Percentiles rank a stretch among this genome's conserved stretches.
Evolutionary conservation across 2,888 invertebrate genomes (phyloP).

Genomic region (Ochropacha duplaris): DNA sequence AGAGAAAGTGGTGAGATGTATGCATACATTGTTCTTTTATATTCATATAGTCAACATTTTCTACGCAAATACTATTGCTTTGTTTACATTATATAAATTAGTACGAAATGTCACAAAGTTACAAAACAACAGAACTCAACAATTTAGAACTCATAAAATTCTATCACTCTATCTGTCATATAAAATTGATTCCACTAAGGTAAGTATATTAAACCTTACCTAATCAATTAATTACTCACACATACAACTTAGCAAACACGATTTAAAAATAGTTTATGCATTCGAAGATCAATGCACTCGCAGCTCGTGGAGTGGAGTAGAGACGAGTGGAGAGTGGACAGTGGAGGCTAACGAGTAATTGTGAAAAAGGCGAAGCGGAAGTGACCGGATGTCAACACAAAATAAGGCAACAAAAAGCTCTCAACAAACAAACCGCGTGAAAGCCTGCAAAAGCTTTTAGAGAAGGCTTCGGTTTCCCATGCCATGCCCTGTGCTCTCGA

Average conservation of each 20-base stretch:
- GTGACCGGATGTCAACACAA: constrained; percentile 9
- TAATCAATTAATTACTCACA: not conserved
- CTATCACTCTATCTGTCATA: too few species aligned
- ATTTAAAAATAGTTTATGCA: not conserved
- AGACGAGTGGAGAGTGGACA: not conserved
- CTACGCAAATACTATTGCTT: too few species aligned
- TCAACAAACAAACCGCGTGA: constrained; percentile 12
- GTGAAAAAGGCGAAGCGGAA: constrained; percentile 10
- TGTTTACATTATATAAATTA: too few species aligned
- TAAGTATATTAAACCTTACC: too few species aligned
- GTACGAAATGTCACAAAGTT: too few species aligned
- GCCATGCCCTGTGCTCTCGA: too few species aligned
- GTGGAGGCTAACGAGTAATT: not conserved
- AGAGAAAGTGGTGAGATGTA: not conserved
- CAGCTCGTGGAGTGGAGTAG: not conserved
- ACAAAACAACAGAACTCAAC: too few species aligned
- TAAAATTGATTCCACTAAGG: too few species aligned
- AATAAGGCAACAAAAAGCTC: constrained; percentile 16
- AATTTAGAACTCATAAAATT: too few species aligned
- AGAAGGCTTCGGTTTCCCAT: not conserved
- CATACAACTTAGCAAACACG: not conserved
- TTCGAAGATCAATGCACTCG: not conserved
- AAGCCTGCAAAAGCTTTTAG: constrained; percentile 17
- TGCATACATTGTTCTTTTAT: not conserved
- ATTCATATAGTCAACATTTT: too few species aligned